Evolutionary conservation across 1,140 invertebrate species (phyloP).

Genomic region (Plutomurus gul): DNA sequence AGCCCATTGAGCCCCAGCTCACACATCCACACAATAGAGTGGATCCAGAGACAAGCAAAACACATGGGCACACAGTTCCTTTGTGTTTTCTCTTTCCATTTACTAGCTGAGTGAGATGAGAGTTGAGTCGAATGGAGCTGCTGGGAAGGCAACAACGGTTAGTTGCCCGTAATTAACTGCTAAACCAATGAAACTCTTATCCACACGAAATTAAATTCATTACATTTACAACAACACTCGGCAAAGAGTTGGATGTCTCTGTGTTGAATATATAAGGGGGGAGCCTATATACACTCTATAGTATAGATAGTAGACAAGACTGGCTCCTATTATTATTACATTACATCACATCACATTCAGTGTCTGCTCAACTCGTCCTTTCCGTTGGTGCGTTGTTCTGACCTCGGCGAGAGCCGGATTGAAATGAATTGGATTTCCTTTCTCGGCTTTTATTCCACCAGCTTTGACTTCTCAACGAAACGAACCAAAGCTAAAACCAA

Average conservation of each 20-base stretch:
- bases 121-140: no score
- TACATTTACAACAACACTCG: conserved; percentile 29
- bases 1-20: no score
- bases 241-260: conserved; percentile 1
- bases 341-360: conserved; percentile 15
- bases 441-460: conserved; percentile 21
- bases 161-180: conserved; percentile 28
- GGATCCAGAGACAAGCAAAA: no score
- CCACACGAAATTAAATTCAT: conserved; percentile 27
- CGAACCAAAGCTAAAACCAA: background rate
- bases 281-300: background rate
- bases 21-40: no score
- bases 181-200: conserved; percentile 30
- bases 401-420: conserved; percentile 21
- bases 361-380: background rate
- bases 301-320: background rate
- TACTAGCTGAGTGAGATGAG: conserved; percentile 6
- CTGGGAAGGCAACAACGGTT: conserved; percentile 9
- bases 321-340: conserved; percentile 8
- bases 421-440: conserved; percentile 35
- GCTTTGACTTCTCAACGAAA: conserved; percentile 23
- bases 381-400: conserved; percentile 11
- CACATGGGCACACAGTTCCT: no score
- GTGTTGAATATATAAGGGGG: background rate
- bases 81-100: conserved; percentile 11